Conservation (phyloP, 37 sponge, comb jelly and placozoan species). For the Mnemiopsis leidyi region DNA sequence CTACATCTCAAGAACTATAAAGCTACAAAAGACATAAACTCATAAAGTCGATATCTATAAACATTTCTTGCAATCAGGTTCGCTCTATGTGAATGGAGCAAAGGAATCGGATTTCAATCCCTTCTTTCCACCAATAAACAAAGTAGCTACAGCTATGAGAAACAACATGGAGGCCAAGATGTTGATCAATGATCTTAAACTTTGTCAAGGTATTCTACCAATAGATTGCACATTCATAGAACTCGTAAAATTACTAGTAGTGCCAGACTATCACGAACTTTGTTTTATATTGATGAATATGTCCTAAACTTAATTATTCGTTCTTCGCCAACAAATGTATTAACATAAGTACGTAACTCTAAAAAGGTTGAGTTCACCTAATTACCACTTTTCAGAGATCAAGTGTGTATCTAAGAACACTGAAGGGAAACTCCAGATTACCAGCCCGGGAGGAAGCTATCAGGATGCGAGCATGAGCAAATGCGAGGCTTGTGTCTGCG, state of each 20-base stretch:
- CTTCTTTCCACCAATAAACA: neutral
- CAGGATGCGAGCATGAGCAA: neutral
- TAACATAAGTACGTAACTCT: too few relatives aligned
- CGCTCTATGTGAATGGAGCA: neutral
- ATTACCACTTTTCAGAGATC: too few relatives aligned
- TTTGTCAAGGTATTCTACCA: conserved; percentile 49
- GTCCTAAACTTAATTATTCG: too few relatives aligned
- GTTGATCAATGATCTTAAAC: neutral
- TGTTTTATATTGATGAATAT: too few relatives aligned
- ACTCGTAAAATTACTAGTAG: neutral
- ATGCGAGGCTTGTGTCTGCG: conserved; percentile 19
- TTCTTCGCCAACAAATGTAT: too few relatives aligned
- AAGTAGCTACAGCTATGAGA: conserved; percentile 8
- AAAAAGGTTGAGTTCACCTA: too few relatives aligned
- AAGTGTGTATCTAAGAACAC: neutral
- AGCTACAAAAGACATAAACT: too few relatives aligned
- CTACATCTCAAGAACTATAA: too few relatives aligned
- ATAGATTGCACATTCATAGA: too few relatives aligned
- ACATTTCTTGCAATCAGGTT: neutral
- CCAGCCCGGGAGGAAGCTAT: neutral
- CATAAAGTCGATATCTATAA: neutral
- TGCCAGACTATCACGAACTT: too few relatives aligned
- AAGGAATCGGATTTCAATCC: neutral
- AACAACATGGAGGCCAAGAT: neutral
- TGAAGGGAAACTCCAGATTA: neutral